A percentile compares a stretch with the other conserved stretches of the same genome.
These are phyloP conservation scores for Coelopa pilipes DNA, from an alignment of 2,888 invertebrate genomes.

Conservation along the genomic window DNA sequence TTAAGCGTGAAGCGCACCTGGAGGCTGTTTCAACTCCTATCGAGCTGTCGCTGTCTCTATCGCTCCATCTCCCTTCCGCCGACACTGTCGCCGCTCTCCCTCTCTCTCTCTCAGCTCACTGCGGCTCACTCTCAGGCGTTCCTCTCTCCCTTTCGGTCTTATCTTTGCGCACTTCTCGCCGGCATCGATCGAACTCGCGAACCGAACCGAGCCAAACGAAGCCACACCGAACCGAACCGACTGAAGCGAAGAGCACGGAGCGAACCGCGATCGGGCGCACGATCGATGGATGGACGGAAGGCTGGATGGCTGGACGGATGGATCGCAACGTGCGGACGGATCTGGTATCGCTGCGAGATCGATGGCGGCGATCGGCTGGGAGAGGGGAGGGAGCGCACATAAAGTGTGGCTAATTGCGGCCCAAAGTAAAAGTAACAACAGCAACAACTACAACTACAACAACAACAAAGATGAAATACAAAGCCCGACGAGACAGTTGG, in stretches of 20 bases:
- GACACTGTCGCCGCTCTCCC: conserved; percentile 13
- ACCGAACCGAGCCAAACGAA: no score
- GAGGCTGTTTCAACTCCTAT: conserved; percentile 60
- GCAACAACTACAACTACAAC: conserved; percentile 33
- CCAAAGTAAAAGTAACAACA: conserved; percentile 57
- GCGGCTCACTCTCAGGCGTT: no score
- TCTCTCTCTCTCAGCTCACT: not conserved
- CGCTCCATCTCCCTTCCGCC: conserved; percentile 8
- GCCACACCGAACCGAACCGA: no score
- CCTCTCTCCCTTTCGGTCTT: no score
- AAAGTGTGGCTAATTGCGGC: conserved; percentile 65
- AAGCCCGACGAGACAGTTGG: conserved; percentile 45
- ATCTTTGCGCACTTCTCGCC: conserved; percentile 35
- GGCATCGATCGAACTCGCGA: conserved; percentile 18
- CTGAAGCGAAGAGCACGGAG: no score
- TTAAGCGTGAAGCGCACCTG: conserved; percentile 67
- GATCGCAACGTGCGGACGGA: no score
- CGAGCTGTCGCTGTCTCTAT: conserved; percentile 7
- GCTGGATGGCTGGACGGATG: no score
- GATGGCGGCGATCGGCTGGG: conserved; percentile 39
- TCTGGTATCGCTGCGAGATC: conserved; percentile 4
- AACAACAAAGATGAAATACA: conserved; percentile 20
- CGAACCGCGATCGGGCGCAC: no score
- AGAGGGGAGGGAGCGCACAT: conserved; percentile 23
- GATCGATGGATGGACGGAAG: no score